A percentile compares a stretch with the other conserved stretches of the same genome.
These are phyloP conservation scores for Germaria angustata DNA, from an alignment of 2,888 invertebrate genomes.

Conservation along the genomic window DNA sequence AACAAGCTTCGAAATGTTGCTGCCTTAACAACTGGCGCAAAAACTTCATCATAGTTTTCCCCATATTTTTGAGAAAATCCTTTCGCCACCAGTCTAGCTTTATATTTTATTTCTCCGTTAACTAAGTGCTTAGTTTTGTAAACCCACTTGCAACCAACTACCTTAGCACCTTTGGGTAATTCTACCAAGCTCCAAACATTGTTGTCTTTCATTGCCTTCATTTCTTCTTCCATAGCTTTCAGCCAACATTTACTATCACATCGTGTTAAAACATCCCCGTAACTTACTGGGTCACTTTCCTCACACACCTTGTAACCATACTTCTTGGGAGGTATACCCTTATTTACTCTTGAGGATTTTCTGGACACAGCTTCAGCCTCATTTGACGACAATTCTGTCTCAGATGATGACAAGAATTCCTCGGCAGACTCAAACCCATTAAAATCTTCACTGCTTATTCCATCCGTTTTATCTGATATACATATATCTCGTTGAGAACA, in stretches of 20 bases:
- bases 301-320: not conserved
- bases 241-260: slow-evolving; percentile 1
- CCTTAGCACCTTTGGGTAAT: not conserved
- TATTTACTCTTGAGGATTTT: slow-evolving; percentile 5
- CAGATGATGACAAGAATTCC: too few relatives aligned
- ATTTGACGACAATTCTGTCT: too few relatives aligned
- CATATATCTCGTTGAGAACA: too few relatives aligned
- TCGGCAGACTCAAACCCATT: too few relatives aligned
- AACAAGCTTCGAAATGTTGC: too few relatives aligned
- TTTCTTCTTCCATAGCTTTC: slow-evolving; percentile 23
- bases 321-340: slow-evolving; percentile 4
- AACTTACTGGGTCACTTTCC: slow-evolving; percentile 9
- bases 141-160: slow-evolving; percentile 38
- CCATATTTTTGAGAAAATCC: slow-evolving; percentile 34
- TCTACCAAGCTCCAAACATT: slow-evolving; percentile 1
- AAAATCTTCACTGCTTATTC: too few relatives aligned
- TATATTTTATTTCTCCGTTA: slow-evolving; percentile 3
- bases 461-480: too few relatives aligned
- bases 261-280: slow-evolving; percentile 11
- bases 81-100: slow-evolving; percentile 25
- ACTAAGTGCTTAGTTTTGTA: slow-evolving; percentile 10
- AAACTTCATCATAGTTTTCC: too few relatives aligned
- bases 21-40: too few relatives aligned
- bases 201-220: slow-evolving; percentile 19
- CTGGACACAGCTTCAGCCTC: too few relatives aligned